A percentile compares a stretch with the other conserved stretches of the same genome.
Conservation (phyloP, 2,797 vertebrate species). For the Lithobates sylvaticus region DNA sequence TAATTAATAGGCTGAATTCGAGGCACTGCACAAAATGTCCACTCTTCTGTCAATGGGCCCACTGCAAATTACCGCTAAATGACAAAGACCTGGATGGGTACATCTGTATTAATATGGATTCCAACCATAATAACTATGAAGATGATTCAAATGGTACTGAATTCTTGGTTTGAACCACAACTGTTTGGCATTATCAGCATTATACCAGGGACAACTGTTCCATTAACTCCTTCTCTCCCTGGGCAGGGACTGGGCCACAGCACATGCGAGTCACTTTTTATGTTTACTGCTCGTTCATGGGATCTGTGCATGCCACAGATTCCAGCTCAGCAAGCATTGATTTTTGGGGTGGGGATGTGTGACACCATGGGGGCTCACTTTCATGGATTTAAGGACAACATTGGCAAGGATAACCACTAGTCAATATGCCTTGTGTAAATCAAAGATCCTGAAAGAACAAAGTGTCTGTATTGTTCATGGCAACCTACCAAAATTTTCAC, state of each 20-base stretch:
- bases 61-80: not conserved
- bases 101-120: not conserved
- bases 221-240: slow-evolving; percentile 46
- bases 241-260: slow-evolving; percentile 22
- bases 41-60: not conserved
- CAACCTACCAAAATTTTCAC: not conserved
- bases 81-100: not conserved
- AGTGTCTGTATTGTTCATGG: not conserved
- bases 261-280: slow-evolving; percentile 51
- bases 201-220: not conserved
- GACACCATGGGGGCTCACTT: not conserved
- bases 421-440: not conserved
- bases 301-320: slow-evolving; percentile 60
- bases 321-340: slow-evolving; percentile 60
- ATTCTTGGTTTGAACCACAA: slow-evolving; percentile 2
- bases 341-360: not conserved
- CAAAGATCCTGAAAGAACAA: not conserved
- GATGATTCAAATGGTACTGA: slow-evolving; percentile 15
- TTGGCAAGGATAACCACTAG: not conserved
- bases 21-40: not conserved
- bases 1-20: not conserved
- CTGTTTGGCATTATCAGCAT: not conserved
- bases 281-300: slow-evolving; percentile 49
- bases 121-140: not conserved
- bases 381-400: not conserved